A percentile compares a stretch with the other conserved stretches of the same genome.
Evolutionary conservation across 1,140 invertebrate species (phyloP).

Genomic region (Platyura marginata): DNA sequence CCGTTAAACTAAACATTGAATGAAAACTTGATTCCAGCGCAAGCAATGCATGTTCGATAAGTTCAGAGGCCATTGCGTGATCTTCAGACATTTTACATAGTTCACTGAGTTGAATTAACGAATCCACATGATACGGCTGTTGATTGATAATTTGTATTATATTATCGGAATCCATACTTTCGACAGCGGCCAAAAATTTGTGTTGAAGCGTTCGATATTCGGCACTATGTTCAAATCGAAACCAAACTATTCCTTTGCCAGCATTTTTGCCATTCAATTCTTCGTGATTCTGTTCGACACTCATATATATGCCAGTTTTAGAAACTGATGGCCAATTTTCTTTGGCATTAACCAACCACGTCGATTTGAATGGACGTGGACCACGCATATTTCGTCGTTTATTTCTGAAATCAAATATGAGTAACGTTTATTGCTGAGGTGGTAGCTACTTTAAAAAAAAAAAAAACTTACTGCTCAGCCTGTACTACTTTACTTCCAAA

Average conservation of each 20-base stretch:
- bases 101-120: constrained; percentile 70
- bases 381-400: constrained; percentile 29
- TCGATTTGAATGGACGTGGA: constrained; percentile 34
- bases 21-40: constrained; percentile 64
- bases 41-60: constrained; percentile 60
- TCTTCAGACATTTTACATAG: constrained; percentile 61
- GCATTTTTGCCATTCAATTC: neutral
- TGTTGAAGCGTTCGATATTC: constrained; percentile 58
- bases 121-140: constrained; percentile 66
- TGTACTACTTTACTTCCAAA: constrained; percentile 69
- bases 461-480: constrained; percentile 31
- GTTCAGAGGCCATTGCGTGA: constrained; percentile 53
- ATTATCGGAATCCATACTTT: constrained; percentile 62
- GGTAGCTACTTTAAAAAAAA: constrained; percentile 12
- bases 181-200: constrained; percentile 57
- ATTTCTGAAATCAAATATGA: constrained; percentile 21
- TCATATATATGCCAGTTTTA: constrained; percentile 59
- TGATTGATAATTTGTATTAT: constrained; percentile 61
- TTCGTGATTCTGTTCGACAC: constrained; percentile 26
- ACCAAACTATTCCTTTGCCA: constrained; percentile 32
- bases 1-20: constrained; percentile 57
- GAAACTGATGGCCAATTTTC: constrained; percentile 45
- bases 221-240: constrained; percentile 60
- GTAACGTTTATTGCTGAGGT: constrained; percentile 1
- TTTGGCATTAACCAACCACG: constrained; percentile 43